phyloP scores from a whole-genome alignment of 2,797 vertebrate genomes.

The Avahi laniger region DNA sequence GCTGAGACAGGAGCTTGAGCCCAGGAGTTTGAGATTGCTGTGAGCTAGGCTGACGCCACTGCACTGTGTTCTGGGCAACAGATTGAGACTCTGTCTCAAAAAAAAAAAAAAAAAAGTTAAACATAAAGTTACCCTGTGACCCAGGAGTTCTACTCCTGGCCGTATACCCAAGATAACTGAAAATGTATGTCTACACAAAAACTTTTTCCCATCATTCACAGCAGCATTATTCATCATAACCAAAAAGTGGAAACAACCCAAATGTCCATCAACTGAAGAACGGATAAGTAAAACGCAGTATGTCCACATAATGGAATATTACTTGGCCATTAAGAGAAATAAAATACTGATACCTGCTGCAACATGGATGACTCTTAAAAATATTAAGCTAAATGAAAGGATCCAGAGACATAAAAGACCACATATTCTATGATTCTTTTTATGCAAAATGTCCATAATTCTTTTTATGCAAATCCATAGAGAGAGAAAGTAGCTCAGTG shows the following conservation, averaged over 20 bases:
- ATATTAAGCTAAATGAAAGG: neutral
- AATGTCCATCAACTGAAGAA: neutral
- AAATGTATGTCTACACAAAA: neutral
- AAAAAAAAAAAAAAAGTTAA: neutral
- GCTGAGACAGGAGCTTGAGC: neutral
- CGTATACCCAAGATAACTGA: neutral
- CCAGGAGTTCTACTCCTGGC: neutral
- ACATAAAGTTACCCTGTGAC: neutral
- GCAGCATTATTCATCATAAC: neutral
- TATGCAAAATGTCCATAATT: neutral
- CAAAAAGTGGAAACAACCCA: neutral
- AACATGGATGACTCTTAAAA: neutral
- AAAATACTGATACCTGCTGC: neutral
- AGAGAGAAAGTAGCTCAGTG: neutral
- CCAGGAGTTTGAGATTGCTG: neutral
- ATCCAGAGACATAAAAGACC: neutral
- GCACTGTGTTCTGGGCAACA: neutral
- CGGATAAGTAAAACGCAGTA: neutral
- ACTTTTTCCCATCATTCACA: neutral
- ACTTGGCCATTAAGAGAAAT: neutral
- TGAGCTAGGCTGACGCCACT: neutral
- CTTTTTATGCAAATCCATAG: neutral
- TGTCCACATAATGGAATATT: neutral
- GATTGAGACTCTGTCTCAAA: neutral
- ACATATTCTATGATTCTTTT: neutral